These are phyloP conservation scores for Osmoderma eremita DNA, from an alignment of 2,888 invertebrate genomes.

Conservation along the genomic window DNA sequence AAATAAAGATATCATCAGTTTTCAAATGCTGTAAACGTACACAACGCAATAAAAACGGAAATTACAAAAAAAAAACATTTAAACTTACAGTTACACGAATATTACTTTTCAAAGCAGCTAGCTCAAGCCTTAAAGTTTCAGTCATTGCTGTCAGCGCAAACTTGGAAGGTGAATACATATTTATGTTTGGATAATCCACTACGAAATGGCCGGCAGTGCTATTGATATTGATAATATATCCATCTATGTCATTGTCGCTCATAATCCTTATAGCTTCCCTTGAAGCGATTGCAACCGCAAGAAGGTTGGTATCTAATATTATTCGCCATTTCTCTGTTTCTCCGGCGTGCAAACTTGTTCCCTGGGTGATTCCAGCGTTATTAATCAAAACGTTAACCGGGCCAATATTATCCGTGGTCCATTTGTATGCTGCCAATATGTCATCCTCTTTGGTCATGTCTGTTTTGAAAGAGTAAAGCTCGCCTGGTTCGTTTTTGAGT, in stretches of 20 bases:
- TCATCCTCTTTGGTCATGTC: constrained; percentile 50
- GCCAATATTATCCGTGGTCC: constrained; percentile 48
- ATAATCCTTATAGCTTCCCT: constrained; percentile 48
- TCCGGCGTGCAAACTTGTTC: constrained; percentile 43
- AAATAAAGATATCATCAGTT: neutral
- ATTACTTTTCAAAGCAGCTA: constrained; percentile 39
- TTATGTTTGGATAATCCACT: constrained; percentile 40
- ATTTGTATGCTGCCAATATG: constrained; percentile 47
- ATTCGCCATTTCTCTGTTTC: constrained; percentile 45
- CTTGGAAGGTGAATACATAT: constrained; percentile 47
- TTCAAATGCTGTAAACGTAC: no score
- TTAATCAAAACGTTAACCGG: constrained; percentile 50
- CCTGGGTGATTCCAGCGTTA: constrained; percentile 46
- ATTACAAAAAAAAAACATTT: no score
- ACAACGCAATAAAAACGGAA: no score
- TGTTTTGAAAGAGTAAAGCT: constrained; percentile 42
- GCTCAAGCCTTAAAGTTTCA: constrained; percentile 47
- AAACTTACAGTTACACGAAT: constrained; percentile 43
- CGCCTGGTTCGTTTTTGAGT: constrained; percentile 40
- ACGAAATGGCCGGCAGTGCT: constrained; percentile 47
- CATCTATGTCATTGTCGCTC: constrained; percentile 47
- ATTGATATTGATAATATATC: constrained; percentile 50
- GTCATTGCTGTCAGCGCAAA: constrained; percentile 49
- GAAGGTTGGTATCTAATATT: constrained; percentile 45
- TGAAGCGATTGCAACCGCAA: constrained; percentile 44